Percentiles rank a stretch among this genome's conserved stretches.
These are phyloP conservation scores for Oryzias celebensis DNA, from an alignment of 2,113 vertebrate genomes.

Conservation along the genomic window DNA sequence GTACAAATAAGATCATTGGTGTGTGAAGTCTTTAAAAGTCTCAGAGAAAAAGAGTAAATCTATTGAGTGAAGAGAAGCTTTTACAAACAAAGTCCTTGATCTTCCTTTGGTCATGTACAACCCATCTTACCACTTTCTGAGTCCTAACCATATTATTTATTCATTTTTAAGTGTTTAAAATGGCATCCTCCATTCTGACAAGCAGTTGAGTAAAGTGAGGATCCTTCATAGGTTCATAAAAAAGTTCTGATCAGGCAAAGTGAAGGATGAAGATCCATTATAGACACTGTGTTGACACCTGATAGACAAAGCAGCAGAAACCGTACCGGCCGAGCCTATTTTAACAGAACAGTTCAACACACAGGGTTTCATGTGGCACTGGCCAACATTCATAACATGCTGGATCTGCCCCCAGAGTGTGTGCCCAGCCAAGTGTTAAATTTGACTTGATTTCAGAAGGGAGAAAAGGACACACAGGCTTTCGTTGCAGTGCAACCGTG, in stretches of 20 bases:
- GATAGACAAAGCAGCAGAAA: constrained; percentile 45
- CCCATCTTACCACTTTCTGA: background rate
- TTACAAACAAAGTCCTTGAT: background rate
- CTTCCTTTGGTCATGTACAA: background rate
- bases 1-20: constrained; percentile 37
- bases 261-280: constrained; percentile 19
- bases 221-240: constrained; percentile 1
- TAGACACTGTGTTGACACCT: constrained; percentile 7
- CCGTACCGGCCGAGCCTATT: constrained; percentile 37
- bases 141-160: too few relatives aligned
- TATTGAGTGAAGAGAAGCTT: background rate
- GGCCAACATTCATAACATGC: constrained; percentile 63
- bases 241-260: background rate
- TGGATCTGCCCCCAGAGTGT: constrained; percentile 49
- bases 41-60: constrained; percentile 22
- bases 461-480: constrained; percentile 58
- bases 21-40: constrained; percentile 40
- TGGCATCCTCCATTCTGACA: background rate
- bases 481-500: constrained; percentile 48
- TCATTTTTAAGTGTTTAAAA: background rate
- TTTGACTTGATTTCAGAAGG: constrained; percentile 69
- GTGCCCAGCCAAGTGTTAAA: constrained; percentile 70
- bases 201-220: background rate
- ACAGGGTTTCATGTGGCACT: constrained; percentile 62
- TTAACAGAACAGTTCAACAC: constrained; percentile 49